phyloP scores from a whole-genome alignment of 2,888 invertebrate species.

The Scaptomyza cyrtandrae region DNA sequence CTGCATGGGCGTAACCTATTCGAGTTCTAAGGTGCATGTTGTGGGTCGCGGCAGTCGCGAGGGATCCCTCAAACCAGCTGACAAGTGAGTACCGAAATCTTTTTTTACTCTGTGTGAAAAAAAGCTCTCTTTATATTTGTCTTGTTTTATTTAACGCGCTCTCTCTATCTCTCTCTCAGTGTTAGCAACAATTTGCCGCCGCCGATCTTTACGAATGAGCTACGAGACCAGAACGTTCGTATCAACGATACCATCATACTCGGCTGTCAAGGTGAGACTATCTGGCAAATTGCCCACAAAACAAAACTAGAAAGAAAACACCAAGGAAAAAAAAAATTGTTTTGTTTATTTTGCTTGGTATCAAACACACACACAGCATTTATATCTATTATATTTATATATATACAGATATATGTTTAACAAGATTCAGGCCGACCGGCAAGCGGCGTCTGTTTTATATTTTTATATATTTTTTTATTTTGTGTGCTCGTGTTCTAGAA shows the following conservation, averaged over 20 bases:
- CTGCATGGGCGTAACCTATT: constrained; percentile 94
- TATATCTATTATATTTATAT: constrained; percentile 22
- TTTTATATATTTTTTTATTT: constrained; percentile 50
- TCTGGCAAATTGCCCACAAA: constrained; percentile 71
- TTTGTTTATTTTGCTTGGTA: constrained; percentile 56
- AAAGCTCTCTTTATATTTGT: not conserved
- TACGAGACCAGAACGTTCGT: constrained; percentile 90
- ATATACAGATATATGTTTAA: constrained; percentile 23
- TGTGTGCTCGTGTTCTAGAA: constrained; percentile 69
- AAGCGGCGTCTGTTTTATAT: constrained; percentile 53
- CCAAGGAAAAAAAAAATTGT: constrained; percentile 18
- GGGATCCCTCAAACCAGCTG: constrained; percentile 88
- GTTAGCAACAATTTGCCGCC: constrained; percentile 86
- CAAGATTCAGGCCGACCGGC: constrained; percentile 49
- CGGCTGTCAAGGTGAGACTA: constrained; percentile 89
- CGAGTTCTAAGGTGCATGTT: constrained; percentile 93
- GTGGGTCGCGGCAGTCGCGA: constrained; percentile 90
- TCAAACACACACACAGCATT: constrained; percentile 18
- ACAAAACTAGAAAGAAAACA: constrained; percentile 13
- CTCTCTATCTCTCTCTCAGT: constrained; percentile 52
- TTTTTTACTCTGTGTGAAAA: too few species aligned
- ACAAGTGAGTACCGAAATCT: constrained; percentile 85
- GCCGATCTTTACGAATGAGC: constrained; percentile 91
- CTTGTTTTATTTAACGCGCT: not conserved
- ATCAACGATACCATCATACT: constrained; percentile 91